phyloP scores from a whole-genome alignment of 2,888 invertebrate species.

The Leptogaster cylindrica region DNA sequence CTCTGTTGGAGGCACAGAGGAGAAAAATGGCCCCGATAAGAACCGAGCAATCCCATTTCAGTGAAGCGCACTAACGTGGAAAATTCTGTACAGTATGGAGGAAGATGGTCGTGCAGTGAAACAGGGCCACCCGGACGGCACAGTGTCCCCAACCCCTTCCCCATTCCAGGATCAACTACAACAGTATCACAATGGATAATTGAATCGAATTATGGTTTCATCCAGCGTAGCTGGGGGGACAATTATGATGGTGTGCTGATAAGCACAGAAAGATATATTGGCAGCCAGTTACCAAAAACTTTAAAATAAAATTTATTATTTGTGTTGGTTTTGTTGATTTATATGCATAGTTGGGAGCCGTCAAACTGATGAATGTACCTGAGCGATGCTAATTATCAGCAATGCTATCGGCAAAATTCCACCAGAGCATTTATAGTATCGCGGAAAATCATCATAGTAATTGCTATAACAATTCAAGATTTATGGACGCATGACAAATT shows the following conservation, averaged over 20 bases:
- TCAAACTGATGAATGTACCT: conserved; percentile 7
- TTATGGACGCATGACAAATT: conserved; percentile 4
- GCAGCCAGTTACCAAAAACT: not conserved
- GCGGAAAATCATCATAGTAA: not conserved
- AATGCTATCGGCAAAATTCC: not conserved
- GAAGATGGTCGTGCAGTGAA: not conserved
- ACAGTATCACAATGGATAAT: conserved; percentile 27
- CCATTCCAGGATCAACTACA: conserved; percentile 5
- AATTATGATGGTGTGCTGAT: conserved; percentile 25
- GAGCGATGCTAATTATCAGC: not conserved
- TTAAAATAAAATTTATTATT: conserved; percentile 12
- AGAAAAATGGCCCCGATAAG: conserved; percentile 20
- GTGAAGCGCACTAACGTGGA: conserved; percentile 24
- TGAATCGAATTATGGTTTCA: conserved; percentile 32
- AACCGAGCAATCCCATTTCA: conserved; percentile 16
- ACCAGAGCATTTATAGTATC: not conserved
- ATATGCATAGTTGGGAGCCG: not conserved
- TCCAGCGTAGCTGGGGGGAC: conserved; percentile 13
- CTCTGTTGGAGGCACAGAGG: conserved; percentile 24
- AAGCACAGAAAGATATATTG: conserved; percentile 16
- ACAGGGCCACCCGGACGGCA: not conserved
- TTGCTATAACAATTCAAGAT: not conserved
- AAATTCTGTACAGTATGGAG: conserved; percentile 16
- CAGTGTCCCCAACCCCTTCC: not conserved
- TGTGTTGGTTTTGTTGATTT: conserved; percentile 6